Conservation (phyloP, 2,113 vertebrate genomes). For the Chrysemys picta region DNA sequence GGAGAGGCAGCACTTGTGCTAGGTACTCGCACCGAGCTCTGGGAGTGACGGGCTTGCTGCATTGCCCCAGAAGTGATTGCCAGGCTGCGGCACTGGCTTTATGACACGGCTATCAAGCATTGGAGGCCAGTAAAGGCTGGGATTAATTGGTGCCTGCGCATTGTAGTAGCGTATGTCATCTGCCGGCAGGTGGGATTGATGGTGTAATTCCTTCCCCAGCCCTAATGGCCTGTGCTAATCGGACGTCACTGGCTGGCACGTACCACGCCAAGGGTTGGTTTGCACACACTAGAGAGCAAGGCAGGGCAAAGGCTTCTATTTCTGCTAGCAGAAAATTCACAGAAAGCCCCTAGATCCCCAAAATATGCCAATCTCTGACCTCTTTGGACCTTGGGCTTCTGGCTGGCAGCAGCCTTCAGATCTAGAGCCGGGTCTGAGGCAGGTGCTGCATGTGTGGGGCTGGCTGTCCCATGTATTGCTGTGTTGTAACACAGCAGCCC, state of each 20-base stretch:
- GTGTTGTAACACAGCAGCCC: neutral
- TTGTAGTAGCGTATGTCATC: neutral
- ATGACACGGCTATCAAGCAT: neutral
- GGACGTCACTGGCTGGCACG: neutral
- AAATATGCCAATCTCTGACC: neutral
- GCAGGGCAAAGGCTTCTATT: neutral
- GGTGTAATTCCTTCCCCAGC: neutral
- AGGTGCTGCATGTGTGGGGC: rapidly evolving
- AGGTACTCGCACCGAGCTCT: neutral
- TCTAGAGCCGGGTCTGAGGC: neutral
- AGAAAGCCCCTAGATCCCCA: neutral
- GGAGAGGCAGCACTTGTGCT: neutral
- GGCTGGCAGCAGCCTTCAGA: neutral
- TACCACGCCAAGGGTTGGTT: neutral
- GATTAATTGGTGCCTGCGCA: neutral
- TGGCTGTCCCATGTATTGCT: neutral
- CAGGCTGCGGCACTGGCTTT: neutral
- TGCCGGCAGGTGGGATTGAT: neutral
- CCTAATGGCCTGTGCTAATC: neutral
- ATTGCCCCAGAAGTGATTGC: neutral
- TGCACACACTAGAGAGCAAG: neutral
- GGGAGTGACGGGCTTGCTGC: neutral
- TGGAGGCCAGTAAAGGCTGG: neutral
- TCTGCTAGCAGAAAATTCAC: neutral
- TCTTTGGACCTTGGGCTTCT: neutral